Conservation (phyloP, 2,113 vertebrate genomes). For the Malurus alboscapulatus region DNA sequence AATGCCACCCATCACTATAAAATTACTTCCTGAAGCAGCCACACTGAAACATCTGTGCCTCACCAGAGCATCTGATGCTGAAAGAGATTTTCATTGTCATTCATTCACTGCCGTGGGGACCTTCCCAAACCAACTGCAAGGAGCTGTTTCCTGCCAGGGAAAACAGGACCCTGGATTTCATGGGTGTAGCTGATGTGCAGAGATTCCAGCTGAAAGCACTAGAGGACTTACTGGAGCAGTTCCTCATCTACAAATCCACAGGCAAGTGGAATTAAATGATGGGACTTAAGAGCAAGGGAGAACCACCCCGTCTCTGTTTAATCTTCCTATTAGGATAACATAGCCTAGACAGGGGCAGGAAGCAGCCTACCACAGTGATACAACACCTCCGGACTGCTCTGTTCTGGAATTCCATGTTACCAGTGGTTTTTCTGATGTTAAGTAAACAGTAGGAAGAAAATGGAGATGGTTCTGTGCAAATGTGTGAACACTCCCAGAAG, state of each 20-base stretch:
- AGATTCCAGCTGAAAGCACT: slow-evolving; percentile 4
- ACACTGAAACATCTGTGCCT: background rate
- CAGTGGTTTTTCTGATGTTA: background rate
- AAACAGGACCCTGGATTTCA: background rate
- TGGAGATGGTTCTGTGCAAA: background rate
- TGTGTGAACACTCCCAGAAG: background rate
- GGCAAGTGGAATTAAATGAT: slow-evolving; percentile 56
- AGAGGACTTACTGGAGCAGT: background rate
- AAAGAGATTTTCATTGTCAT: background rate
- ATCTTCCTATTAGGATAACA: slow-evolving; percentile 24
- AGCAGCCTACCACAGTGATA: background rate
- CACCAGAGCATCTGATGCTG: background rate
- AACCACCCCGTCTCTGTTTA: slow-evolving; percentile 2
- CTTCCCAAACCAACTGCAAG: background rate
- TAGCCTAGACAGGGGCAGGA: background rate
- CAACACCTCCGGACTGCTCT: background rate
- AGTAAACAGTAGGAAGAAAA: background rate
- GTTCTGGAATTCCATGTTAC: background rate
- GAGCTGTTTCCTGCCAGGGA: background rate
- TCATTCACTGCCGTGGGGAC: background rate
- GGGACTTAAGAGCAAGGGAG: background rate
- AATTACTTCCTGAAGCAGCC: slow-evolving; percentile 11
- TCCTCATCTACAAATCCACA: slow-evolving; percentile 32
- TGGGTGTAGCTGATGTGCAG: background rate
- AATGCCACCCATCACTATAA: slow-evolving; percentile 1